phyloP scores from a whole-genome alignment of 2,888 invertebrate genomes.

The Zeuzera pyrina region DNA sequence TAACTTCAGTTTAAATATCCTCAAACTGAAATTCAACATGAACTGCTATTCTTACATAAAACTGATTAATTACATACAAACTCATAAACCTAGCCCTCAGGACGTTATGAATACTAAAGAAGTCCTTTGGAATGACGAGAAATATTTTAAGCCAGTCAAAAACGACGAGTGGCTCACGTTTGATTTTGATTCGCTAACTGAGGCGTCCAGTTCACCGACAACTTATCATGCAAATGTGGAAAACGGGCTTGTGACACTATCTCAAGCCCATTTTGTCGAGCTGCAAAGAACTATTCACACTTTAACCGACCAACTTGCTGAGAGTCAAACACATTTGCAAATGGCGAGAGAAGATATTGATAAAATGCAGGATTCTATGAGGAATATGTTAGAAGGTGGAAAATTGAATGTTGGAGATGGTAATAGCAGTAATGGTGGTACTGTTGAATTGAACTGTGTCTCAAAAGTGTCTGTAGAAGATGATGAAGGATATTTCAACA shows the following conservation, averaged over 20 bases:
- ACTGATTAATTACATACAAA: conserved; percentile 85
- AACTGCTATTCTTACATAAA: conserved; percentile 88
- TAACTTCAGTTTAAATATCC: conserved; percentile 74
- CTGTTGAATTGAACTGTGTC: conserved; percentile 32
- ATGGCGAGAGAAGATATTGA: conserved; percentile 75
- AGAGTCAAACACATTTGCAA: conserved; percentile 72
- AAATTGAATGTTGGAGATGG: conserved; percentile 20
- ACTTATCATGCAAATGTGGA: conserved; percentile 74
- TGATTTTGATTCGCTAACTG: conserved; percentile 74
- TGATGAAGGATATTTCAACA: conserved; percentile 85
- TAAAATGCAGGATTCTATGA: conserved; percentile 74
- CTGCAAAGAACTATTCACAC: conserved; percentile 73
- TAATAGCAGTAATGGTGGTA: conserved; percentile 15
- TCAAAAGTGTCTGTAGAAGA: conserved; percentile 71
- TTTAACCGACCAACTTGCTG: conserved; percentile 71
- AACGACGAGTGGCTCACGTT: conserved; percentile 89
- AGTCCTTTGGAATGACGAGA: conserved; percentile 81
- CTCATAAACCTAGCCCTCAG: conserved; percentile 71
- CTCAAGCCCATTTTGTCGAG: conserved; percentile 74
- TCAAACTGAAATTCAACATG: conserved; percentile 81
- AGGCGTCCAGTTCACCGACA: conserved; percentile 48
- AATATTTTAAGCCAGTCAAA: conserved; percentile 82
- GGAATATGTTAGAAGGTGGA: conserved; percentile 60
- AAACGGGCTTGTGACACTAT: conserved; percentile 74
- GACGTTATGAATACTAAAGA: conserved; percentile 65